Evolutionary conservation across 2,888 invertebrate species (phyloP), one percentile per base, ranked within the genome.

Genomic region (Lasioglossum vierecki): DNA sequence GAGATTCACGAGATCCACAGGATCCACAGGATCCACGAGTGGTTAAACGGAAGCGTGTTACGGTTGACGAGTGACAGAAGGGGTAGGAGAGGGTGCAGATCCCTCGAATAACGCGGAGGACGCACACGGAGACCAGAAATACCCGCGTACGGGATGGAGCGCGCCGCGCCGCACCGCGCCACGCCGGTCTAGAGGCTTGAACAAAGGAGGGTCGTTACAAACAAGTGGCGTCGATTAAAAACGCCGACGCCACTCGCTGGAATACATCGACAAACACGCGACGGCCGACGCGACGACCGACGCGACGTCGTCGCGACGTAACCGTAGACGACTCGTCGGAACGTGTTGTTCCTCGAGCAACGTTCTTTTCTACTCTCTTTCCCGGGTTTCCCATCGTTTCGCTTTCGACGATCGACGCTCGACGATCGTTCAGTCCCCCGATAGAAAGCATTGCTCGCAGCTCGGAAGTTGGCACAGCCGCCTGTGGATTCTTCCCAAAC

Each of bases 151-250:
- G 76, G 74, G 57, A 22, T 22, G 60, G 26, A 60, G 60, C 60
- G 72, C 66, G 78, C 53, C 68, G 72, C 66, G 78, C 53, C 68
- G 39, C 39, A 5, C 39, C 39, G 39, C 39, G 39, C 35, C 35
- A 35, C 35, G 35, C 35, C 3, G n/a, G 78, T 66, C 76, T 72
- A 88, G 87, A 87, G 82, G 80, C 92, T 93, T 90, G 92, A 94
- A 94, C 93, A 94, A 94, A 93, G 91, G 93, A 92, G 92, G 88
- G 92, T 94, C 93, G 93, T 94, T 94, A 94, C 92, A 92, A 91
- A 92, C 93, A 94, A 94, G 94, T 93, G 94, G 93, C 90, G 90
- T 87, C 94, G 93, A 94, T 93, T 93, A 93, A 93, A 94, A 93
- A 92, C 89, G 89, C 91, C 92, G 91, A 92, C 92, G 90, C 89